These are phyloP conservation scores for Helicoverpa armigera DNA, from an alignment of 1,140 invertebrate species.

Conservation along the genomic window DNA sequence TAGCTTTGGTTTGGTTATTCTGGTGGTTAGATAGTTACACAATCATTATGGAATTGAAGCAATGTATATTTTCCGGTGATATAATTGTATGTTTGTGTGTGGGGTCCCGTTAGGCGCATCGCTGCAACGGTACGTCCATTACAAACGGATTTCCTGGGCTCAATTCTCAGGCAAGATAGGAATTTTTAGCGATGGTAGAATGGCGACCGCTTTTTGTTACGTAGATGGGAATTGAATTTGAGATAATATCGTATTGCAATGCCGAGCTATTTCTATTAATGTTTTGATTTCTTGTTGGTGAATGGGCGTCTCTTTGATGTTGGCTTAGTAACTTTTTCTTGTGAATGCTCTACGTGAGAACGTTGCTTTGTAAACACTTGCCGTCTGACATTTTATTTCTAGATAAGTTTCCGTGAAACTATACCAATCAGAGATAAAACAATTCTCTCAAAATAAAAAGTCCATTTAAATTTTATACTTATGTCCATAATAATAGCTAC, in stretches of 20 bases:
- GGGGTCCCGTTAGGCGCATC: constrained; percentile 69
- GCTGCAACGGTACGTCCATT: constrained; percentile 65
- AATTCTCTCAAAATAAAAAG: neutral
- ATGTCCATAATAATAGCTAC: too few species aligned
- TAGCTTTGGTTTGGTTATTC: constrained; percentile 10
- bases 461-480: neutral
- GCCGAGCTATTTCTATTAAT: constrained; percentile 5
- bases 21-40: constrained; percentile 60
- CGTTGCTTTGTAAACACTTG: neutral
- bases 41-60: constrained; percentile 79
- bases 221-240: constrained; percentile 26
- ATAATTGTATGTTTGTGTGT: constrained; percentile 71
- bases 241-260: constrained; percentile 1
- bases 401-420: neutral
- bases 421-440: neutral
- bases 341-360: neutral
- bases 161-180: constrained; percentile 70
- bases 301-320: constrained; percentile 1
- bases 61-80: constrained; percentile 77
- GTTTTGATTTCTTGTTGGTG: constrained; percentile 4
- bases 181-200: constrained; percentile 60
- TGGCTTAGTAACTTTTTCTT: neutral
- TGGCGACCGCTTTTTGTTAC: constrained; percentile 45
- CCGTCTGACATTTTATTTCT: neutral
- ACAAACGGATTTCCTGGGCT: constrained; percentile 79